These are phyloP conservation scores for Flexamia atlantica DNA, from an alignment of 2,888 invertebrate species.

Conservation along the genomic window DNA sequence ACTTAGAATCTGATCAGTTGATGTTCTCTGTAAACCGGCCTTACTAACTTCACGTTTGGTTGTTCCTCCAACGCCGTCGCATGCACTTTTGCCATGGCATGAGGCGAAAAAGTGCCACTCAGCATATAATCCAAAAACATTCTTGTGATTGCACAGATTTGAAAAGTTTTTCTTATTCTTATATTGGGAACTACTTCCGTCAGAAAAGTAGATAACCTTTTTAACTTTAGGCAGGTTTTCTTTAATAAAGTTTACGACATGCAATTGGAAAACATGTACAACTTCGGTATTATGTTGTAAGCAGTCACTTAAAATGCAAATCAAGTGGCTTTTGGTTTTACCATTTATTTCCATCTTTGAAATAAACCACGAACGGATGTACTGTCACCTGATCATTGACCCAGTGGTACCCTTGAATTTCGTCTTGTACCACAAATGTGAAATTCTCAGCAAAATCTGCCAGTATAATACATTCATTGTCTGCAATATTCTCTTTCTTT, in stretches of 20 bases:
- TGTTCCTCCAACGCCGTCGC: conserved; percentile 23
- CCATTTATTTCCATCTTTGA: neutral
- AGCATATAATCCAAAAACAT: conserved; percentile 29
- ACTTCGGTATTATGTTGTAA: conserved; percentile 39
- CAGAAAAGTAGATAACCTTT: conserved; percentile 37
- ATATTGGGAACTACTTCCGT: conserved; percentile 42
- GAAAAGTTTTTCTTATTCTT: conserved; percentile 58
- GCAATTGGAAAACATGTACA: conserved; percentile 50
- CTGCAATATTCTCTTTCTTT: conserved; percentile 11
- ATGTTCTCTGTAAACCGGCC: conserved; percentile 10
- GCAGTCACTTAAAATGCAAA: neutral
- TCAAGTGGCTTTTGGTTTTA: neutral
- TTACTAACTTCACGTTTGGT: conserved; percentile 48
- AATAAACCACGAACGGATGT: conserved; percentile 55
- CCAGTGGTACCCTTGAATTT: conserved; percentile 57
- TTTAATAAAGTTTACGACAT: conserved; percentile 23
- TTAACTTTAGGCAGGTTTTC: conserved; percentile 35
- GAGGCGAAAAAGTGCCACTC: conserved; percentile 60
- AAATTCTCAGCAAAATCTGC: conserved; percentile 55
- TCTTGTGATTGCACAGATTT: conserved; percentile 44
- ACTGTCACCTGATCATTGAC: conserved; percentile 41
- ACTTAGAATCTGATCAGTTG: conserved; percentile 15
- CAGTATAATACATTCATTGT: conserved; percentile 30
- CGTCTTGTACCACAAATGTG: conserved; percentile 53
- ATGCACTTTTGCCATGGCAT: conserved; percentile 51